Conservation (phyloP, 2,113 vertebrate genomes). For the Sander vitreus region DNA sequence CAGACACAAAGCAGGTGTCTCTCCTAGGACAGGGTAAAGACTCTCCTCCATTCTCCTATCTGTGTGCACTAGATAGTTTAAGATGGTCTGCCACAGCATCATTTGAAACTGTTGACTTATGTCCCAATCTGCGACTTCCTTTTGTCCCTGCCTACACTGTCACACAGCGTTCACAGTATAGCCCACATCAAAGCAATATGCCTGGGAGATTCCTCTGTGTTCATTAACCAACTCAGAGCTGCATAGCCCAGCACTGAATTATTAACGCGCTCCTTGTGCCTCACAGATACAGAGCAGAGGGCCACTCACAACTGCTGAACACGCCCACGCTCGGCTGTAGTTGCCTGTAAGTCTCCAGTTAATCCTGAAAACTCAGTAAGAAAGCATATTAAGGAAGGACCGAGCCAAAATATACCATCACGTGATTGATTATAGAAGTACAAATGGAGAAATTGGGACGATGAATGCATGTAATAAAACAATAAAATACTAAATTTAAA, state of each 20-base stretch:
- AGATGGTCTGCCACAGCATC: background rate
- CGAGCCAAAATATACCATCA: slow-evolving; percentile 9
- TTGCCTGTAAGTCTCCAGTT: slow-evolving; percentile 31
- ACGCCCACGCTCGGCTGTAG: slow-evolving; percentile 28
- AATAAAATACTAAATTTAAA: background rate
- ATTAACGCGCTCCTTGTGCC: slow-evolving; percentile 69
- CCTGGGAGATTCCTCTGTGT: slow-evolving; percentile 65
- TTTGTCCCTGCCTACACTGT: slow-evolving; percentile 30
- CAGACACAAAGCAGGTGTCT: slow-evolving; percentile 1
- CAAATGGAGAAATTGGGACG: background rate
- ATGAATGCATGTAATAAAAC: background rate
- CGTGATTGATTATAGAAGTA: background rate
- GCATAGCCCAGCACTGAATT: slow-evolving; percentile 77
- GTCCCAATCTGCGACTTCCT: slow-evolving; percentile 17
- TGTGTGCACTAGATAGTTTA: background rate
- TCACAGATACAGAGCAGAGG: slow-evolving; percentile 62
- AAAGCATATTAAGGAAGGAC: background rate
- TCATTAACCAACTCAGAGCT: slow-evolving; percentile 69
- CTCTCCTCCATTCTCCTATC: background rate
- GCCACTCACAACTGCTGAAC: slow-evolving; percentile 49
- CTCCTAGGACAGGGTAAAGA: slow-evolving; percentile 5
- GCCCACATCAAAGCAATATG: slow-evolving; percentile 68
- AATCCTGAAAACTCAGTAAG: slow-evolving; percentile 37
- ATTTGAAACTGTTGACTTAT: slow-evolving; percentile 10
- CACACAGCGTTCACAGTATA: slow-evolving; percentile 43